Base-by-base conservation (phyloP, 2,797 vertebrate genomes). In the Eurystomus glaucurus region DNA sequence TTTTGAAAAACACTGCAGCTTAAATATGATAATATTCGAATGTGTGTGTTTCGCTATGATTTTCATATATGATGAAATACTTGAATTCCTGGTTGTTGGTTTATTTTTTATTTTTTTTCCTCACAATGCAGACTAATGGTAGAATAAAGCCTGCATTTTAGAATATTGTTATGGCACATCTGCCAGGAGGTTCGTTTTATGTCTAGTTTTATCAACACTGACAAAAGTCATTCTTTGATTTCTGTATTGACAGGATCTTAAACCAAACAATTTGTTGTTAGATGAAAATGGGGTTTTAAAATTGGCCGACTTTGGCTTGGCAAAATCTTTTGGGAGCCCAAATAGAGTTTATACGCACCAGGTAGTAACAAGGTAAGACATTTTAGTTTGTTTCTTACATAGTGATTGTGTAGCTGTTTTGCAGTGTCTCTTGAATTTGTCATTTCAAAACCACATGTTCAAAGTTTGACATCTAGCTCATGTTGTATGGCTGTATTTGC, bases 261-360 rank as follows among this genome's bases (percentile, higher is more conserved):
- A 99, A 96, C 99, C 99, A 90, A 99, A 99, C 97, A 99, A 99
- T 96, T 98, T 99, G 94, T 96, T 99, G 90, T 94, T 99, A 68
- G 99, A 99, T 96, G 99, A 99, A 95, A 99, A 97, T 50, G 99
- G 99, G 6, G 98, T 99, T 94, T 98, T 99, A 93, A 99, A 99
- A 98, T 98, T 99, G 97, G 99, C 99, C 82, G 99, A 99, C 97
- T 99, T 99, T 97, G 99, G 99, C 91, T 97, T 99, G 93, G 99
- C 99, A 70, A 99, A 99, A 97, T 98, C 99, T 50, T 99, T 99
- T 96, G 99, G 99, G 82, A 99, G 99, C 91, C 99, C 99, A 12
- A 99, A 99, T 60, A 99, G 99, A 98, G 98, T 99, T 92, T 99
- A 99, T 95, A 99, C 99, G 8, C 99, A 99, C 96, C 99, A 99